phyloP scores from a whole-genome alignment of 2,797 vertebrate genomes.

The Sarcophilus harrisii region DNA sequence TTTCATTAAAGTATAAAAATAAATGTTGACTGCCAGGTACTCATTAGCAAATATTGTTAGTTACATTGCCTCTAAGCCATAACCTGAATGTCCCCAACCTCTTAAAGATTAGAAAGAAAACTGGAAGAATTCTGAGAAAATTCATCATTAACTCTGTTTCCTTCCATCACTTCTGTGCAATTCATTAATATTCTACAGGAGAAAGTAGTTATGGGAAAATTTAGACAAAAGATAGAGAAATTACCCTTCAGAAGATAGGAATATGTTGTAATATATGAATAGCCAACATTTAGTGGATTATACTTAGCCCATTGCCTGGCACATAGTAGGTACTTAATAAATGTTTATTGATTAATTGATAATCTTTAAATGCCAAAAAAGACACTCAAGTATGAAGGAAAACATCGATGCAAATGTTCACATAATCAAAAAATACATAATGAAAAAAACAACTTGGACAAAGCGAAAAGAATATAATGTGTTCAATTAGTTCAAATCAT shows the following conservation, averaged over 20 bases:
- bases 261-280: background rate
- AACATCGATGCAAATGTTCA: background rate
- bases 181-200: background rate
- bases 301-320: background rate
- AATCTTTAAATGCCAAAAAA: background rate
- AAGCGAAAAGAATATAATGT: background rate
- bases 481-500: background rate
- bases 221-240: background rate
- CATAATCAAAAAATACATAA: background rate
- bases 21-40: background rate
- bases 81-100: background rate
- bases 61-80: background rate
- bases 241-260: background rate
- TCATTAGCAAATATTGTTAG: background rate
- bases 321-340: background rate
- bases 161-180: background rate
- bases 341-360: background rate
- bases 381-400: background rate
- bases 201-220: background rate
- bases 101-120: background rate
- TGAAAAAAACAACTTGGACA: background rate
- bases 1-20: background rate
- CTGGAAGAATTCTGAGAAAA: background rate
- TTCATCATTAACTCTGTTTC: background rate
- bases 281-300: background rate